Base-by-base conservation (phyloP, 2,113 vertebrate species). In the Ivindomyrus marchei region DNA sequence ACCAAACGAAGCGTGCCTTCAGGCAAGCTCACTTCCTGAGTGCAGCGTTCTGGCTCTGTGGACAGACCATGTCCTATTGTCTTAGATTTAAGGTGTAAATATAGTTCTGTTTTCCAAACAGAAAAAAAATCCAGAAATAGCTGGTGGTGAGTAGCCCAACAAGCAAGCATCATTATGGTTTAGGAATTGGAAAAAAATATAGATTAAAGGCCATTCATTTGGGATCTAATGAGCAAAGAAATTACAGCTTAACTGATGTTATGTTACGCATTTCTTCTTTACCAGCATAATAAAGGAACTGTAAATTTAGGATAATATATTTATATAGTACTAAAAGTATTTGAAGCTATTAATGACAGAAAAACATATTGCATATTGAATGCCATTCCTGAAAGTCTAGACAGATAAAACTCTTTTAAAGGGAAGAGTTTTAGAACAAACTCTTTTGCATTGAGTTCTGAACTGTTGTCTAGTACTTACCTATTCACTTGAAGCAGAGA, bases 1-100 rank as follows among this genome's bases (percentile, higher is more conserved):
- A 90, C 89, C 58, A 56, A 88, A 91, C 56, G 87, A 91, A 46
- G 74, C 89, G 66, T 90, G 80, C 77, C 80, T 58, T 70, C 87
- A 90, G 53, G 84, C 77, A 88, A 90, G 90, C 56, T 24, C 46
- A 66, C 89, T 90, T 90, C 56, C 88, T 86, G 13, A 50, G 27
- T 70, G 42, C 62, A 27, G 19, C 11, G 83, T 36, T 66, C 47
- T 45, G 62, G 10, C 83, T 52, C 39, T n/a, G 24, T 53, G 47
- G n/a, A 31, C 27, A 53, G 70, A 52, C 36, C 19, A 24, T 27
- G 52, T 89, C 42, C 49, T 47, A 89, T 89, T 80, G 74, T 89
- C 74, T 89, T 89, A 9, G 36, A 11, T 84, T 10, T 53, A 36
- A 87, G 49, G 49, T 87, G 50, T 56, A 49, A 87, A 87, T 53